A percentile compares a stretch with the other conserved stretches of the same genome.
These are phyloP conservation scores for Yponomeuta cagnagella DNA, from an alignment of 2,888 invertebrate genomes.

Conservation along the genomic window DNA sequence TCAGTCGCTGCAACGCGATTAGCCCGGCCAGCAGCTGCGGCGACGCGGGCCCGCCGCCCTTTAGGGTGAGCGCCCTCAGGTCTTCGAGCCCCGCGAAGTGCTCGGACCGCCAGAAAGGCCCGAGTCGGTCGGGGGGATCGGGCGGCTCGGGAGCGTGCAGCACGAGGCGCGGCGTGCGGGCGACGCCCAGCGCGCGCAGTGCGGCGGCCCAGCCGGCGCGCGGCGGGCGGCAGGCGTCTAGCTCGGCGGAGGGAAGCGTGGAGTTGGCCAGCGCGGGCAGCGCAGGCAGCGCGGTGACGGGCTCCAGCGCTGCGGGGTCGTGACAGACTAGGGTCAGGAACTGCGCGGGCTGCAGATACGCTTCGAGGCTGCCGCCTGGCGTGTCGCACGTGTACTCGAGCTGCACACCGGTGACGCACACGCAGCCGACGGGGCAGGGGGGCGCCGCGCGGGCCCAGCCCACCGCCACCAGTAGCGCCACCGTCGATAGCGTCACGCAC, in stretches of 20 bases:
- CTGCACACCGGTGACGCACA: background rate
- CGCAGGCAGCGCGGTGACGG: background rate
- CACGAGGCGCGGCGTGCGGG: conserved; percentile 8
- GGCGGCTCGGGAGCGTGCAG: too few species aligned
- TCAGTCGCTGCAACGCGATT: background rate
- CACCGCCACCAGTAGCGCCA: background rate
- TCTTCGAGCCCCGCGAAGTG: too few species aligned
- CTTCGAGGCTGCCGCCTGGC: background rate
- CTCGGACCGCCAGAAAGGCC: too few species aligned
- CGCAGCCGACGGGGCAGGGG: background rate
- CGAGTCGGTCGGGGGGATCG: too few species aligned
- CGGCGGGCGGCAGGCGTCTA: background rate
- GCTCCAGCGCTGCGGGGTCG: background rate
- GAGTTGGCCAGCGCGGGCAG: background rate
- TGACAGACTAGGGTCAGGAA: background rate
- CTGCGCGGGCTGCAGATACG: background rate
- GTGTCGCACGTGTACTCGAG: background rate
- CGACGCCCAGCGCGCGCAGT: conserved; percentile 16
- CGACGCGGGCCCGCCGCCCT: conserved; percentile 15
- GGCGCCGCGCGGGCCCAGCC: background rate
- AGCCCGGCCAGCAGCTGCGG: background rate
- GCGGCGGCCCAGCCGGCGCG: background rate
- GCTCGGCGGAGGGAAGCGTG: background rate
- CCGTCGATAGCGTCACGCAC: background rate
- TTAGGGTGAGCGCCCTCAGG: too few species aligned